These are phyloP conservation scores for Vireo griseus DNA, from an alignment of 2,797 vertebrate species.

Conservation along the genomic window DNA sequence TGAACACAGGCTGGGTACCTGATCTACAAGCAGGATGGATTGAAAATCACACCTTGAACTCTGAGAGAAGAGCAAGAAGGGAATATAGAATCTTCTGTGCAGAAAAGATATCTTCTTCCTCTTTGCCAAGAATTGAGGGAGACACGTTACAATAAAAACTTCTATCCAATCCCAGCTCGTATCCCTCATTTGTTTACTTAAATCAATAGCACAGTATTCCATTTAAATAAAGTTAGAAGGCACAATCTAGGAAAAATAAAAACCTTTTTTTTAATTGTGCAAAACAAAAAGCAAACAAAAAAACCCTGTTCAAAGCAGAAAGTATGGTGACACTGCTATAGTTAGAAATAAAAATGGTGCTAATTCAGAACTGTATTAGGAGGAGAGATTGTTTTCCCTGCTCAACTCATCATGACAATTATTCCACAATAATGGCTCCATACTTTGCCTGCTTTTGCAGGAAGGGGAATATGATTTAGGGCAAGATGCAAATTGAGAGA, in stretches of 20 bases:
- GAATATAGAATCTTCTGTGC: neutral
- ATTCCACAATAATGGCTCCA: neutral
- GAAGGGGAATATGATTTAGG: neutral
- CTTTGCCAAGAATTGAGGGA: neutral
- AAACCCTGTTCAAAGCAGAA: neutral
- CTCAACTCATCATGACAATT: neutral
- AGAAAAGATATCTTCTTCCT: neutral
- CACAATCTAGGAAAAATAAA: neutral
- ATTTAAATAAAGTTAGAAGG: neutral
- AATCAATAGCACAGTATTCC: neutral
- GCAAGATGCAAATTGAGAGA: constrained; percentile 26
- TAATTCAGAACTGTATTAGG: constrained; percentile 9
- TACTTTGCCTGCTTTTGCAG: constrained; percentile 7
- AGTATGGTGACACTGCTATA: neutral
- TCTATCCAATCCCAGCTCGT: neutral
- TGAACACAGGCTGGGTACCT: neutral
- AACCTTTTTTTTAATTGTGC: neutral
- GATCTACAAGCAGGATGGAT: neutral
- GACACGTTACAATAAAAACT: neutral
- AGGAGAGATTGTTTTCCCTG: neutral
- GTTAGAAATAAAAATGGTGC: constrained; percentile 22
- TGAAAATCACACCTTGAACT: neutral
- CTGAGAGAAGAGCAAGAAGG: neutral
- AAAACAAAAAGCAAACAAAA: neutral
- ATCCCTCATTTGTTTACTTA: neutral